A percentile compares a stretch with the other conserved stretches of the same genome.
Evolutionary conservation across 2,888 invertebrate species (phyloP).

Genomic region (Dolichopus griseipennis): DNA sequence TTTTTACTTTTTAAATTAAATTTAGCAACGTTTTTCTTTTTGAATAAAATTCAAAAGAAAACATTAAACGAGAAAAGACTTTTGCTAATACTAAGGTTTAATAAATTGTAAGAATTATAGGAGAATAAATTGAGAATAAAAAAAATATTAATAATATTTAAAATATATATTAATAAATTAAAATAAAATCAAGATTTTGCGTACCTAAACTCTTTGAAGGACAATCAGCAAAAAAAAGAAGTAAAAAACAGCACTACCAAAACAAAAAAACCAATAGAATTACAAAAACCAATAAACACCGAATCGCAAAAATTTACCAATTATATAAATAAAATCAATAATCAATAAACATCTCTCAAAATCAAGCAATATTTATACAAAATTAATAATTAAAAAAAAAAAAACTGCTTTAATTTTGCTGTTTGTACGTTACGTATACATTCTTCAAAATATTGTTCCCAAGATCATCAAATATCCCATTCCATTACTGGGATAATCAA

Average conservation of each 20-base stretch:
- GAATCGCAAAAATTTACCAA: not conserved
- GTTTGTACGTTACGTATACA: not conserved
- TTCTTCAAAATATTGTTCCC: not conserved
- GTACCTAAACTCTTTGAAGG: not conserved
- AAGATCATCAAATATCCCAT: not conserved
- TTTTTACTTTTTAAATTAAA: not conserved
- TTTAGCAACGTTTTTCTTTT: not conserved
- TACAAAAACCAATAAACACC: not conserved
- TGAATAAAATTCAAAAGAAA: not conserved
- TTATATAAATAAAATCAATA: not conserved
- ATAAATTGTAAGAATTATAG: slow-evolving; percentile 1
- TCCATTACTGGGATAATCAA: not conserved
- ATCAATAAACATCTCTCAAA: not conserved
- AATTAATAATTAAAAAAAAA: not conserved
- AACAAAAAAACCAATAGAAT: not conserved
- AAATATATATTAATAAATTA: no score
- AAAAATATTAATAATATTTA: no score
- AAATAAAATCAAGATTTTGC: not conserved
- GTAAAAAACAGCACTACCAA: not conserved
- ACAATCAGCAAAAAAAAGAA: slow-evolving; percentile 1
- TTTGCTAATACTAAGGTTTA: not conserved
- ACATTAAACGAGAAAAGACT: not conserved
- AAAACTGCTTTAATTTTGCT: not conserved
- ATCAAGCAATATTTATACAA: not conserved
- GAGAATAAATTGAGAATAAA: not conserved